These are phyloP conservation scores for Halocynthia roretzi DNA, from an alignment of 23 tunicate species.

Conservation along the genomic window DNA sequence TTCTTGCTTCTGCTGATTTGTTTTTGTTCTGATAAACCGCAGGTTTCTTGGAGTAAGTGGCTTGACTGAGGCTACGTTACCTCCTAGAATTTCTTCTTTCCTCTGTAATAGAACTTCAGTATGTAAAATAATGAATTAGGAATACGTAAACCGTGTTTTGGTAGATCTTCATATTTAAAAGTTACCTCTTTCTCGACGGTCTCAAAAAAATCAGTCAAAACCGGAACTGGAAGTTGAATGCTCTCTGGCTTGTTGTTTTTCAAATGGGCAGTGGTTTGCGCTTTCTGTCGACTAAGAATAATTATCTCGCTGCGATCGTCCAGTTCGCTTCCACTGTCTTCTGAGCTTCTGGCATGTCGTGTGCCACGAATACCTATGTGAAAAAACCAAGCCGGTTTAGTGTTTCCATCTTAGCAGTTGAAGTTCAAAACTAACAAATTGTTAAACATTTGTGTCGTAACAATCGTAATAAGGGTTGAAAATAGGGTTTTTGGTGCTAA, in stretches of 20 bases:
- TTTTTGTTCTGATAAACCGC: background rate
- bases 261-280: slow-evolving; percentile 19
- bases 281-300: too few species aligned
- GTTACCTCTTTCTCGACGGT: slow-evolving; percentile 6
- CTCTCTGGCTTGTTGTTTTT: slow-evolving; percentile 37
- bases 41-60: background rate
- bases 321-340: background rate
- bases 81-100: background rate
- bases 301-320: background rate
- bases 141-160: background rate
- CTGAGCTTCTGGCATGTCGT: background rate
- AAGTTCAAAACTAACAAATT: too few species aligned
- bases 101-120: background rate
- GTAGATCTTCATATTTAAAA: background rate
- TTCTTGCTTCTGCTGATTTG: background rate
- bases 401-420: too few species aligned
- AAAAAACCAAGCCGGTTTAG: too few species aligned
- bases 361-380: background rate
- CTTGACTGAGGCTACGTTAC: background rate
- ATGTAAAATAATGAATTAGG: too few species aligned
- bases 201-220: slow-evolving; percentile 48
- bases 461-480: too few species aligned
- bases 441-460: too few species aligned
- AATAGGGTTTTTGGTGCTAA: too few species aligned
- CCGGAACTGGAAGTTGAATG: slow-evolving; percentile 36